These are phyloP conservation scores for Melanerpes aurifrons DNA, from an alignment of 2,113 vertebrate genomes.

Conservation along the genomic window DNA sequence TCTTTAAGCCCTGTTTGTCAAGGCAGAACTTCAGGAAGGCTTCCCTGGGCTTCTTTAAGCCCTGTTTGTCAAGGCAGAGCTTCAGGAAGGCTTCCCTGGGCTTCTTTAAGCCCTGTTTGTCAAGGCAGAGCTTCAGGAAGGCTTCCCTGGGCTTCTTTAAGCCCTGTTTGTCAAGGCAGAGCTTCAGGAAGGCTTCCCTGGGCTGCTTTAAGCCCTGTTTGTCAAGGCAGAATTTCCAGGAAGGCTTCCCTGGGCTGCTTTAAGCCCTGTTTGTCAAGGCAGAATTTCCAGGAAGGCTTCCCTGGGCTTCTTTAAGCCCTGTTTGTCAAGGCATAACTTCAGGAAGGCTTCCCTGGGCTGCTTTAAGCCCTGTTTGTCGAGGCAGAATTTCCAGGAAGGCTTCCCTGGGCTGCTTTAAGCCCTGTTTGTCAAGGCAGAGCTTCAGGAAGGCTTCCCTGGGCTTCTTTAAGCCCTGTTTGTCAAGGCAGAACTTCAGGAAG, in stretches of 20 bases:
- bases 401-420: slow-evolving; percentile 68
- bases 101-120: slow-evolving; percentile 79
- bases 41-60: slow-evolving; percentile 68
- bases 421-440: slow-evolving; percentile 91
- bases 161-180: slow-evolving; percentile 90
- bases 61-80: slow-evolving; percentile 91
- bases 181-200: slow-evolving; percentile 86
- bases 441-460: slow-evolving; percentile 82
- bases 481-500: slow-evolving; percentile 87
- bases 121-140: slow-evolving; percentile 87
- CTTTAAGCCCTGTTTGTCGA: slow-evolving; percentile 83
- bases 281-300: slow-evolving; percentile 85
- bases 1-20: slow-evolving; percentile 86
- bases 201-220: slow-evolving; percentile 74
- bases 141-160: slow-evolving; percentile 81
- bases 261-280: slow-evolving; percentile 86
- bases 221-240: slow-evolving; percentile 88
- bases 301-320: slow-evolving; percentile 65
- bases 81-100: slow-evolving; percentile 82
- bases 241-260: slow-evolving; percentile 78
- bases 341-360: slow-evolving; percentile 81
- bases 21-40: slow-evolving; percentile 86
- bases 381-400: slow-evolving; percentile 86
- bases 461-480: slow-evolving; percentile 78
- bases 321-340: slow-evolving; percentile 90